phyloP scores from a whole-genome alignment of 2,888 invertebrate genomes.

The Morpho helenor region DNA sequence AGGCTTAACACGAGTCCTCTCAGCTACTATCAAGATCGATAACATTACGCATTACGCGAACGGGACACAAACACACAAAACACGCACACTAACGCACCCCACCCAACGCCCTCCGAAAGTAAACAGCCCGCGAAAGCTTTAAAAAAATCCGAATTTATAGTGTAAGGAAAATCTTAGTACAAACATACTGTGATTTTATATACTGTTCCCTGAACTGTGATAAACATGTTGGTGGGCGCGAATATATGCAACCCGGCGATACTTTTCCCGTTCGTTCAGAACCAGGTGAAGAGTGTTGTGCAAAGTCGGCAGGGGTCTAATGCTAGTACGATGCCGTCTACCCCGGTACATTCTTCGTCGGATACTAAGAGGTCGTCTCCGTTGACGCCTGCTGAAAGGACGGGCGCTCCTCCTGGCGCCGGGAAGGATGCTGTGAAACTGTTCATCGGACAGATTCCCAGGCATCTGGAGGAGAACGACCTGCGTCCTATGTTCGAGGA shows the following conservation, averaged over 20 bases:
- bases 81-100: slow-evolving; percentile 50
- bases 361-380: slow-evolving; percentile 49
- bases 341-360: slow-evolving; percentile 56
- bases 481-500: slow-evolving; percentile 94
- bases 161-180: slow-evolving; percentile 60
- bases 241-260: slow-evolving; percentile 58
- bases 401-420: slow-evolving; percentile 68
- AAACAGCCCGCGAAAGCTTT: slow-evolving; percentile 63
- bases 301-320: slow-evolving; percentile 42
- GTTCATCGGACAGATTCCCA: slow-evolving; percentile 95
- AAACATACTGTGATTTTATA: slow-evolving; percentile 41
- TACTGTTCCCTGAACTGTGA: slow-evolving; percentile 38
- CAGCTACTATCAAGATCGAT: slow-evolving; percentile 76
- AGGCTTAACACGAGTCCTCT: slow-evolving; percentile 48
- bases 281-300: slow-evolving; percentile 31
- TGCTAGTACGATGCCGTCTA: slow-evolving; percentile 62
- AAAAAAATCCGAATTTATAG: slow-evolving; percentile 77
- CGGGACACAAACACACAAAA: slow-evolving; percentile 41
- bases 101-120: slow-evolving; percentile 56
- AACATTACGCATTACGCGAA: slow-evolving; percentile 76
- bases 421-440: slow-evolving; percentile 86
- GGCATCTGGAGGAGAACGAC: slow-evolving; percentile 92
- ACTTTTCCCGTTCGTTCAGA: slow-evolving; percentile 54
- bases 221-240: slow-evolving; percentile 67
- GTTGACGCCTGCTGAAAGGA: slow-evolving; percentile 62